Base-by-base conservation (phyloP, 2,113 vertebrate species). In the Equus przewalskii region DNA sequence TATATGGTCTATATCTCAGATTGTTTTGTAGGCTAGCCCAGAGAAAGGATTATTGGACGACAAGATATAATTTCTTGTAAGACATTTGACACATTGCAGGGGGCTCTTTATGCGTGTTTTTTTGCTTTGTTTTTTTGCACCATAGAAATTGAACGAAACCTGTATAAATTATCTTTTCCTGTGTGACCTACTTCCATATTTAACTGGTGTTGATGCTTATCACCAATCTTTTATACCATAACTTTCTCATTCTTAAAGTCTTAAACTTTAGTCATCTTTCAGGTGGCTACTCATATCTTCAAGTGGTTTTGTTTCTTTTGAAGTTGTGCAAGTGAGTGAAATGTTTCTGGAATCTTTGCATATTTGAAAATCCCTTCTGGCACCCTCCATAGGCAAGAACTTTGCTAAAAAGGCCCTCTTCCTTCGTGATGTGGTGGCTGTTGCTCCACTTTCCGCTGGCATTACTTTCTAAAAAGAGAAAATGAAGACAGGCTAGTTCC, bases 161-260 rank as follows among this genome's bases (percentile, higher is more conserved):
- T 65, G 24, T 78, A 88, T 64, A 79, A 72, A 79, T 94, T 49
- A 28, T 73, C 36, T 88, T 67, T 65, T 44, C 78, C 70, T 89
- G 22, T 46, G 41, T 65, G 76, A 70, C 75, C 87, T 78, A 58
- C 36, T 89, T 96, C 46, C 92, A 11, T 80, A 76, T 89, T 94
- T 96, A 73, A 84, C 64, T 60, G 44, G 80, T 58, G 73, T 16
- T 79, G 26, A 79, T 84, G n/a, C 41, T 91, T 49, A 82, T 33
- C 56, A 62, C n/a, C 9, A 84, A 80, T 92, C 13, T 94, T 84
- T 89, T 67, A 64, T 83, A 24, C 28, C 58, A 26, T 67, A 64
- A 49, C 12, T 49, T 94, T 65, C 16, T 16, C 69, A 78, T 19
- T 33, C 58, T 92, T 78, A 84, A 83, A 70, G 19, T 86, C 67